Conservation (phyloP, 2,797 vertebrate species). For the Sylvilagus floridanus region DNA sequence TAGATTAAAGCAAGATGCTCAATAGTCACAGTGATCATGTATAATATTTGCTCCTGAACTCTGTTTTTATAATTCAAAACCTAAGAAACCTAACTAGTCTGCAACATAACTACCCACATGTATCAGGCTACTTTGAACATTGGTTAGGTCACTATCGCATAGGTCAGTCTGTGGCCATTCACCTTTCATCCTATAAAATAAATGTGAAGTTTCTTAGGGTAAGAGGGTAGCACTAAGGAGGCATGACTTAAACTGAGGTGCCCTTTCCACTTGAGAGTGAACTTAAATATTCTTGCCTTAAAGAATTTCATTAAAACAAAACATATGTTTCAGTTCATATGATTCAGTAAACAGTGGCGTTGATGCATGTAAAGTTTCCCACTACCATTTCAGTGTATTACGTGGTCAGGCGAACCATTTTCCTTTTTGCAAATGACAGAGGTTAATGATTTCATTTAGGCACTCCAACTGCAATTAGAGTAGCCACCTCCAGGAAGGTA, state of each 20-base stretch:
- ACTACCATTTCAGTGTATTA: background rate
- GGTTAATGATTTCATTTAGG: background rate
- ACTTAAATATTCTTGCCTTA: background rate
- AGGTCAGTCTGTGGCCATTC: background rate
- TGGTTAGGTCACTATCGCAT: background rate
- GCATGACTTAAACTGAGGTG: background rate
- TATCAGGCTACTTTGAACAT: background rate
- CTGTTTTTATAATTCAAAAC: constrained; percentile 7
- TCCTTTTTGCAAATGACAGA: background rate
- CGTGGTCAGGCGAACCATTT: background rate
- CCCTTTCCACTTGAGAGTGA: background rate
- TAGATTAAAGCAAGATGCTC: background rate
- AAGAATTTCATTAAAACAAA: constrained; percentile 20
- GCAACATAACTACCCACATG: background rate
- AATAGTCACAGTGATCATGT: background rate
- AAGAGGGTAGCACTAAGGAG: background rate
- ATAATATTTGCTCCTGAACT: background rate
- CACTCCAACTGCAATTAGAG: background rate
- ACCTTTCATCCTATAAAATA: background rate
- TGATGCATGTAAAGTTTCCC: background rate
- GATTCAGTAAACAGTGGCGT: constrained; percentile 22
- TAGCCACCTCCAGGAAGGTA: background rate
- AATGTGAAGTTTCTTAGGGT: background rate
- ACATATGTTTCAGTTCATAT: background rate
- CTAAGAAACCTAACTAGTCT: background rate